phyloP scores from a whole-genome alignment of 2,797 vertebrate species.

The Pseudotriccus pelzelni region DNA sequence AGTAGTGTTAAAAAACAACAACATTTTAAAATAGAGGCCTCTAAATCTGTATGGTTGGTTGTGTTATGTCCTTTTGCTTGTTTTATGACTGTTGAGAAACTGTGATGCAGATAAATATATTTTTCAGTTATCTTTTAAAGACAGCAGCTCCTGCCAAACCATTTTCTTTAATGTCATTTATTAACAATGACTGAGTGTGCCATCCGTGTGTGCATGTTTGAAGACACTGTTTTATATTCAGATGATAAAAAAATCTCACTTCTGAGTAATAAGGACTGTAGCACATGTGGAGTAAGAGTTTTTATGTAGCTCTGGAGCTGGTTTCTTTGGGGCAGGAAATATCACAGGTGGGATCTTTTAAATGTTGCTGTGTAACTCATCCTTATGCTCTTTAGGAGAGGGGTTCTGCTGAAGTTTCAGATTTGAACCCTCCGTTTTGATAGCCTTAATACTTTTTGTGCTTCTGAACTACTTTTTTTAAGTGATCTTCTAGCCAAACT shows the following conservation, averaged over 20 bases:
- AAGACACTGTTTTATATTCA: background rate
- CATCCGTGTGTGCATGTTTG: background rate
- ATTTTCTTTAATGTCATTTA: background rate
- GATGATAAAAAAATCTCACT: background rate
- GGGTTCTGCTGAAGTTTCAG: background rate
- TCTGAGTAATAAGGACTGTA: background rate
- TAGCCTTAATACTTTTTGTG: background rate
- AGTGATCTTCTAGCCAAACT: background rate
- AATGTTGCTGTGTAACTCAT: background rate
- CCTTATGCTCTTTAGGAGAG: background rate
- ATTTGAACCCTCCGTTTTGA: background rate
- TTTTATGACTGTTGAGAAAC: constrained; percentile 4
- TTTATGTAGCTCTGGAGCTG: background rate
- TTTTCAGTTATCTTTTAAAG: background rate
- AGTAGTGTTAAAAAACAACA: background rate
- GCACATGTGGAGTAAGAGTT: background rate
- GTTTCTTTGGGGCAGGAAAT: background rate
- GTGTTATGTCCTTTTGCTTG: background rate
- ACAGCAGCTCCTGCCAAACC: background rate
- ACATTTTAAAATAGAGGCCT: background rate
- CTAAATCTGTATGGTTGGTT: constrained; percentile 4
- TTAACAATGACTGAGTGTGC: background rate
- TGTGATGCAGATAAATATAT: background rate
- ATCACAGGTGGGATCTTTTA: background rate
- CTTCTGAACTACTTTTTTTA: background rate